Evolutionary conservation across 2,113 vertebrate genomes (phyloP).

Genomic region (Channa argus): DNA sequence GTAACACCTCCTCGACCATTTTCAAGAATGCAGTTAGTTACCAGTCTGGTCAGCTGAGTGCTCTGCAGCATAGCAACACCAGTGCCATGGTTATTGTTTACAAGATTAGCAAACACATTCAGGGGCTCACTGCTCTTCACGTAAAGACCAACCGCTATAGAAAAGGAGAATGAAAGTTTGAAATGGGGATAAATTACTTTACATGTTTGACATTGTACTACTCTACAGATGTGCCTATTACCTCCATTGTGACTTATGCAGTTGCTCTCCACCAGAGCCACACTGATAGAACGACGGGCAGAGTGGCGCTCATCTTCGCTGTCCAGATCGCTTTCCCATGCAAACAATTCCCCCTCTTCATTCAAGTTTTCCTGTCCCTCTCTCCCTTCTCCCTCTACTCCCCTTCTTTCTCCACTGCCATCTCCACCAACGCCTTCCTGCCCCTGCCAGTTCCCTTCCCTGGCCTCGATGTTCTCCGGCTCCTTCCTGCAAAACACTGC

Average conservation of each 20-base stretch:
- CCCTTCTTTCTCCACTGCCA: conserved; percentile 70
- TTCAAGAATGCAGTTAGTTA: conserved; percentile 88
- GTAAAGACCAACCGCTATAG: conserved; percentile 89
- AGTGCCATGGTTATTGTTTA: conserved; percentile 84
- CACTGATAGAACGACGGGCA: conserved; percentile 81
- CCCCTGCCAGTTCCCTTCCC: conserved; percentile 78
- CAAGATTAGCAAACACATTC: conserved; percentile 86
- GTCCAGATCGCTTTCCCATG: conserved; percentile 89
- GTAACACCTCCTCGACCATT: conserved; percentile 86
- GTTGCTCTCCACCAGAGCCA: conserved; percentile 91
- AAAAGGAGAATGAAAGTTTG: conserved; percentile 16
- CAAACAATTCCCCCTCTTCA: conserved; percentile 88
- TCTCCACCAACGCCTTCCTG: conserved; percentile 76
- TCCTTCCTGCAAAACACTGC: conserved; percentile 92
- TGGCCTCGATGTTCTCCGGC: conserved; percentile 71
- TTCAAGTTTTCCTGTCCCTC: conserved; percentile 88
- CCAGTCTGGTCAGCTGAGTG: conserved; percentile 86
- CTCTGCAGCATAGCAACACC: conserved; percentile 90
- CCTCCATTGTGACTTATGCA: conserved; percentile 90
- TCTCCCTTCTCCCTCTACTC: conserved; percentile 77
- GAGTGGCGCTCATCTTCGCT: conserved; percentile 87
- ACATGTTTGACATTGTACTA: not conserved
- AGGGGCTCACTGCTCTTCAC: conserved; percentile 90
- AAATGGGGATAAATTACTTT: not conserved
- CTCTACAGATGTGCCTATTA: conserved; percentile 14